Evolutionary conservation across 30 jellyfish, hydroid and myxozoan species (phyloP).

Genomic region (Pseudorhiza aurosa): DNA sequence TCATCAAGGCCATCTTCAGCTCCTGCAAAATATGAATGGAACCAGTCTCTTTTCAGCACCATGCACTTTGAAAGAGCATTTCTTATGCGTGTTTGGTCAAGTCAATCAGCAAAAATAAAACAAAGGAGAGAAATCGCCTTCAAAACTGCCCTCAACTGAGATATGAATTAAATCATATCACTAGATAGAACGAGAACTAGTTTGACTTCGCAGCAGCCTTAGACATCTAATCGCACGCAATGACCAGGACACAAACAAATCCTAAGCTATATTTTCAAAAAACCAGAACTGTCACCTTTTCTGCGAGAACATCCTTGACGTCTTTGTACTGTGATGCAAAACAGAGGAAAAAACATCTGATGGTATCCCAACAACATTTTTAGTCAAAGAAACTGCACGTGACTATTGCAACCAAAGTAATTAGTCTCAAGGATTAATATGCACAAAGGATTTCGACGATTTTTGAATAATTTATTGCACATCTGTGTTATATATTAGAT

Average conservation of each 20-base stretch:
- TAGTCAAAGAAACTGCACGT: not conserved
- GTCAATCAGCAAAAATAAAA: no score
- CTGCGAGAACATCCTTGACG: not conserved
- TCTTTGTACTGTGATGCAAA: not conserved
- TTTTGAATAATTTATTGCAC: not conserved
- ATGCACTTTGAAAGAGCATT: no score
- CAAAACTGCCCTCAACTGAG: not conserved
- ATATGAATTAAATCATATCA: not conserved
- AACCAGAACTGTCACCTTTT: not conserved
- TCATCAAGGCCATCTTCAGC: not conserved
- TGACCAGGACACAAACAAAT: not conserved
- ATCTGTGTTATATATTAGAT: not conserved
- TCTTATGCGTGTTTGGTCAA: no score
- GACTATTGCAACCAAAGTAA: not conserved
- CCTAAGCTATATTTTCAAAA: not conserved
- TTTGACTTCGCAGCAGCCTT: no score
- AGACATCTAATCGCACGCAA: not conserved
- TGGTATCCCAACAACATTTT: not conserved
- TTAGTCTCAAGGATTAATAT: not conserved
- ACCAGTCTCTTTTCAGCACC: no score
- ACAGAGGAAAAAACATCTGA: not conserved
- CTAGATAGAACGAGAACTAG: no score
- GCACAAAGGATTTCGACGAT: not conserved
- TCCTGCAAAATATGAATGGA: not conserved
- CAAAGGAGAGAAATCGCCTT: not conserved